These are phyloP conservation scores for Eupithecia insigniata DNA, from an alignment of 2,888 invertebrate species.

Conservation along the genomic window DNA sequence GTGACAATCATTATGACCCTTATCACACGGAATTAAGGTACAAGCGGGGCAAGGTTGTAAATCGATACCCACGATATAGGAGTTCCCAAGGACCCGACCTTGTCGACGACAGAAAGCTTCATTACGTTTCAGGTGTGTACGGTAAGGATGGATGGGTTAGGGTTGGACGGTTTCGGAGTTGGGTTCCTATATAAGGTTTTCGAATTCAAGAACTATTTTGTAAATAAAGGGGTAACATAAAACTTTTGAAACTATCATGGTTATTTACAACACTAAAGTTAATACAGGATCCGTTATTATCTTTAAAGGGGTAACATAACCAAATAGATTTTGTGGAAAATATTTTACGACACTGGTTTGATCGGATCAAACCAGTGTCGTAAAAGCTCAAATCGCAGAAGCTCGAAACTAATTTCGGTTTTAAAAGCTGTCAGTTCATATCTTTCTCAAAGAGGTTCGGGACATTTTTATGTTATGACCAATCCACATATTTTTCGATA, in stretches of 20 bases:
- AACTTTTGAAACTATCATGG: no score
- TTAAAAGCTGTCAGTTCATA: no score
- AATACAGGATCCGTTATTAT: no score
- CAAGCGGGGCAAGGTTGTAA: constrained; percentile 38
- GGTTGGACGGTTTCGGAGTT: constrained; percentile 11
- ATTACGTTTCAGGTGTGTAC: constrained; percentile 28
- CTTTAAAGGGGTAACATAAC: neutral
- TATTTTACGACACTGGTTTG: neutral
- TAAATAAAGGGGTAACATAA: neutral
- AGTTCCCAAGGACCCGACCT: constrained; percentile 51
- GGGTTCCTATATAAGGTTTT: neutral
- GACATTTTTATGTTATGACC: no score
- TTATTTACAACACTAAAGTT: no score
- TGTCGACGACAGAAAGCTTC: constrained; percentile 39
- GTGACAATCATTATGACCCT: constrained; percentile 31
- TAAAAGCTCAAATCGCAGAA: no score
- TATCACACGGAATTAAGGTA: constrained; percentile 32
- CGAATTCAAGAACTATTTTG: neutral
- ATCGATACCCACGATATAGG: constrained; percentile 50
- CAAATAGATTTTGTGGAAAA: neutral
- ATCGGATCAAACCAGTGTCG: no score
- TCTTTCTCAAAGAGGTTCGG: no score
- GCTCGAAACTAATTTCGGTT: no score
- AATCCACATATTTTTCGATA: no score
- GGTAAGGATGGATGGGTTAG: constrained; percentile 1